phyloP scores from a whole-genome alignment of 2,888 invertebrate genomes.

The Tyria jacobaeae region DNA sequence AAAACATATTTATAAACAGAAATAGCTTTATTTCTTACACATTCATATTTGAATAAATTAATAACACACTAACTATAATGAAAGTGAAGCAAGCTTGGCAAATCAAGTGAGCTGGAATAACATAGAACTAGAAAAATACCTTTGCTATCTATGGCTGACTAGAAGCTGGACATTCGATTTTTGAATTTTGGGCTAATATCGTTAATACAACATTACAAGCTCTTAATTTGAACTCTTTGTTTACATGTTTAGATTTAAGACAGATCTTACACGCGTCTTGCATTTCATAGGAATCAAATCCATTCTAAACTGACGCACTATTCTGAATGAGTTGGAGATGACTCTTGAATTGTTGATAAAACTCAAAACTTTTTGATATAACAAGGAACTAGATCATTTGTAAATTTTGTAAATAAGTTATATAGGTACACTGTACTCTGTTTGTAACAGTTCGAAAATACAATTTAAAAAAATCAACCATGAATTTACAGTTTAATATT shows the following conservation, averaged over 20 bases:
- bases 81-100: slow-evolving; percentile 48
- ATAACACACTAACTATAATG: slow-evolving; percentile 47
- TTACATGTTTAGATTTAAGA: too few relatives aligned
- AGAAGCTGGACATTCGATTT: slow-evolving; percentile 13
- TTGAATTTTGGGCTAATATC: not conserved
- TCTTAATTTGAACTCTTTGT: too few relatives aligned
- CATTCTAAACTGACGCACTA: not conserved
- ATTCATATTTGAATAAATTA: slow-evolving; percentile 56
- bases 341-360: not conserved
- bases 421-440: not conserved
- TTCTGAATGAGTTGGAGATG: not conserved
- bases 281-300: not conserved
- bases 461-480: not conserved
- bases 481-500: not conserved
- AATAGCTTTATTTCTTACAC: slow-evolving; percentile 51
- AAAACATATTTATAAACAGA: slow-evolving; percentile 41
- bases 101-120: slow-evolving; percentile 46
- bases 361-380: not conserved
- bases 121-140: slow-evolving; percentile 22
- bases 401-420: not conserved
- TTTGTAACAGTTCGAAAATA: not conserved
- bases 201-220: too few relatives aligned
- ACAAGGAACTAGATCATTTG: not conserved
- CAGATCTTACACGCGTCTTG: not conserved
- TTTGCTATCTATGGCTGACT: slow-evolving; percentile 27